Base-by-base conservation (phyloP, 2,888 invertebrate genomes). In the Tipula vernalis region DNA sequence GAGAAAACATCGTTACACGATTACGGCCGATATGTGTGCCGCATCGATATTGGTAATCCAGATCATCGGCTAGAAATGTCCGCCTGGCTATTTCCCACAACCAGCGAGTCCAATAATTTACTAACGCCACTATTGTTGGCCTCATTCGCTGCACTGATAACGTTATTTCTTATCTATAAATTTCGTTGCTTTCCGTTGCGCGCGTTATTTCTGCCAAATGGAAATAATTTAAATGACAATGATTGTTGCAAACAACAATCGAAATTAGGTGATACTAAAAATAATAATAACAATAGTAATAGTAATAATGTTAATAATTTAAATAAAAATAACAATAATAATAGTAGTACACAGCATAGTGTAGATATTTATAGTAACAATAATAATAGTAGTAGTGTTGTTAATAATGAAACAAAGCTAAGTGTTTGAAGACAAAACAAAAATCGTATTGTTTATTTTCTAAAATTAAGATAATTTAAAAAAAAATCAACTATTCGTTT, bases 1-100 rank as follows among this genome's bases (percentile, higher is more conserved):
- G 92, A 93, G 85, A 92, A 92, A 41, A 93, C 95, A 86, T 91
- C 92, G 83, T 91, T 92, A 39, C 93, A 93, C 88, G 95, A 96
- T 92, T 95, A 94, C 90, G 95, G 95, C 84, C 93, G 93, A 86
- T 96, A 96, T 90, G 93, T 93, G 88, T 96, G 96, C 91, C 93
- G 93, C 87, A 94, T 95, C 87, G 95, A 94, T 91, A 95, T 92
- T 88, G 91, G 91, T 86, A 88, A 88, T 87, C 90, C 90, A 57
- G 91, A 91, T 87, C 90, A 90, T 88, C 91, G 92, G 88, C 90
- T 92, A 87, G 90, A 90, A 88, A 89, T 92, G 88, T 90, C 89
- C 8, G 91, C 91, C 2, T 86, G 87, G 13, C 85, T 89, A 1
- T 88, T 88, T 85, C 88, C 88, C 18, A 87, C 88, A 13, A 84